These are phyloP conservation scores for Wiebesia pumilae DNA, from an alignment of 1,140 invertebrate species.

Conservation along the genomic window DNA sequence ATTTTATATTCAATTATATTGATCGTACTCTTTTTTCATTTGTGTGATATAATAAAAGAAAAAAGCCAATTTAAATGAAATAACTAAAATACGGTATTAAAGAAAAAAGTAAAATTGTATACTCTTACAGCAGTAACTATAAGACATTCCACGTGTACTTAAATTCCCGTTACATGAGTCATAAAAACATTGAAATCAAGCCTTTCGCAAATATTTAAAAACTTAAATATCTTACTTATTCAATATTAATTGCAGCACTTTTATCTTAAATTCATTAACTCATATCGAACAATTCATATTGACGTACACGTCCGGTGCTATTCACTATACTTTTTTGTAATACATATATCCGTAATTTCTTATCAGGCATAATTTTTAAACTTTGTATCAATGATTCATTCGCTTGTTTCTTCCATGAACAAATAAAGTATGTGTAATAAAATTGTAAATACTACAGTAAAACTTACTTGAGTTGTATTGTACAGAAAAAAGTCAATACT, in stretches of 20 bases:
- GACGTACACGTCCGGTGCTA: background rate
- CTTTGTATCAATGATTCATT: slow-evolving; percentile 33
- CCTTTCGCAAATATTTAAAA: background rate
- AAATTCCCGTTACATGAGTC: background rate
- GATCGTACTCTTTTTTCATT: background rate
- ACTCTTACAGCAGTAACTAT: too few relatives aligned
- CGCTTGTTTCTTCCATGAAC: background rate
- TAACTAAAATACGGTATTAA: background rate
- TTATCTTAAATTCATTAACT: background rate
- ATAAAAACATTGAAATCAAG: background rate
- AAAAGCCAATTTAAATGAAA: background rate
- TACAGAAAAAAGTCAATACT: background rate
- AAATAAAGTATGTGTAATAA: slow-evolving; percentile 22
- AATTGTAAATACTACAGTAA: background rate
- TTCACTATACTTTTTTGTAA: background rate
- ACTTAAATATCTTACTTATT: background rate
- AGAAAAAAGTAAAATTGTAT: background rate
- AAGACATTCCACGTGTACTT: background rate
- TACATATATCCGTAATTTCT: slow-evolving; percentile 4
- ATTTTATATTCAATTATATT: background rate
- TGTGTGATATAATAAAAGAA: background rate
- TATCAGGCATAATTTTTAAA: slow-evolving; percentile 28
- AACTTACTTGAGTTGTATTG: background rate
- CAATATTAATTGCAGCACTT: background rate
- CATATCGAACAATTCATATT: background rate